phyloP scores from a whole-genome alignment of 2,113 vertebrate species.

The Carlito syrichta region DNA sequence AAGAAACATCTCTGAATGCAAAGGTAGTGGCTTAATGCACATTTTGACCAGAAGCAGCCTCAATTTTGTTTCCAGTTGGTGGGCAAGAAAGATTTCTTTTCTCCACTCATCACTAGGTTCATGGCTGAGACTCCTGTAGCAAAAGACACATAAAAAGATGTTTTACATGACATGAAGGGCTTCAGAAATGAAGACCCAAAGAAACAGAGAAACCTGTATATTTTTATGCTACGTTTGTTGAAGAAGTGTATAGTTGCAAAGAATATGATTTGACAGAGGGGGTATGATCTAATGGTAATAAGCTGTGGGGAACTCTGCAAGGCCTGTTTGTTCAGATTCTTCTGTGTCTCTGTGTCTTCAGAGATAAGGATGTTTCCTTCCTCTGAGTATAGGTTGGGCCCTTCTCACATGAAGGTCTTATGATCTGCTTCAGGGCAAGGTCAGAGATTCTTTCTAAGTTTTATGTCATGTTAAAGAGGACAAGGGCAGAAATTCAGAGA shows the following conservation, averaged over 20 bases:
- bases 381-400: background rate
- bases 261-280: background rate
- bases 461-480: background rate
- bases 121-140: background rate
- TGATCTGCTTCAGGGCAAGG: background rate
- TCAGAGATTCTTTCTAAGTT: background rate
- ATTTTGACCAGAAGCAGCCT: background rate
- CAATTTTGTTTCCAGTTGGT: background rate
- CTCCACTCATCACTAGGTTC: background rate
- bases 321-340: background rate
- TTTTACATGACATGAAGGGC: background rate
- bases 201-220: background rate
- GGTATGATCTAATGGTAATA: background rate
- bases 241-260: background rate
- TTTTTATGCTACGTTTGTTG: background rate
- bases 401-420: background rate
- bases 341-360: background rate
- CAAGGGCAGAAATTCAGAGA: background rate
- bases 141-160: background rate
- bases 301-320: background rate
- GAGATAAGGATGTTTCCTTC: background rate
- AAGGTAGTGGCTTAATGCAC: conserved; percentile 82
- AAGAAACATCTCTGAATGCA: conserved; percentile 91
- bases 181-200: background rate
- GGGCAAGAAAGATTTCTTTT: background rate